A percentile compares a stretch with the other conserved stretches of the same genome.
phyloP scores from a whole-genome alignment of 92 coral and sea anemone genomes.

The Phenganax stokvisi region DNA sequence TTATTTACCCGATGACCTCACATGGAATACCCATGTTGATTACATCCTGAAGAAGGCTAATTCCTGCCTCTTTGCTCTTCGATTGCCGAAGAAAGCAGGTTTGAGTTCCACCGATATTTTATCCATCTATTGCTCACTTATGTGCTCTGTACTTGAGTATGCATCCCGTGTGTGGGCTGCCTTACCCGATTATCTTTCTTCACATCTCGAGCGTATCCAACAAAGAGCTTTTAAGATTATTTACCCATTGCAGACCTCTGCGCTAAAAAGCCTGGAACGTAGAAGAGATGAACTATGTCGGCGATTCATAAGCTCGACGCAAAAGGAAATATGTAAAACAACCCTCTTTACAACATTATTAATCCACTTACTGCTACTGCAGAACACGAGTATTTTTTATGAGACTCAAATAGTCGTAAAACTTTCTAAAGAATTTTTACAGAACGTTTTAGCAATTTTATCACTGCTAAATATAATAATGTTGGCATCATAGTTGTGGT shows the following conservation, averaged over 20 bases:
- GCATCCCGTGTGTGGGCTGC: conserved; percentile 7
- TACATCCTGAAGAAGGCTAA: conserved; percentile 12
- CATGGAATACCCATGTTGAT: conserved; percentile 33
- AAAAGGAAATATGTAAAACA: no score
- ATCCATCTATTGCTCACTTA: conserved; percentile 10
- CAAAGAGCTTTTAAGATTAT: background rate
- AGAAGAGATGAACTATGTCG: conserved; percentile 7
- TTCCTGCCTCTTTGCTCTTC: conserved; percentile 8
- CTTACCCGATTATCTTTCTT: background rate
- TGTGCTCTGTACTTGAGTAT: conserved; percentile 10
- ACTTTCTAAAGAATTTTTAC: no score
- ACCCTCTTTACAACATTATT: no score
- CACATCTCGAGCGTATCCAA: background rate
- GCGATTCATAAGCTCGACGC: background rate
- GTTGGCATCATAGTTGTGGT: no score
- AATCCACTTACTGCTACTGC: no score
- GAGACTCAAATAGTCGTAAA: no score
- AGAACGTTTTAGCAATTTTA: no score
- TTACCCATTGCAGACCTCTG: background rate
- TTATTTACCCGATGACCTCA: conserved; percentile 40
- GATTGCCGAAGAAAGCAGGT: conserved; percentile 13
- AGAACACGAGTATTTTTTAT: no score
- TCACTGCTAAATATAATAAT: no score
- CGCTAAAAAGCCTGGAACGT: conserved; percentile 10
- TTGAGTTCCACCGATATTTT: conserved; percentile 1